Evolutionary conservation across 2,888 invertebrate species (phyloP), one percentile per base, ranked within the genome.

Genomic region (Spilarctia lutea): DNA sequence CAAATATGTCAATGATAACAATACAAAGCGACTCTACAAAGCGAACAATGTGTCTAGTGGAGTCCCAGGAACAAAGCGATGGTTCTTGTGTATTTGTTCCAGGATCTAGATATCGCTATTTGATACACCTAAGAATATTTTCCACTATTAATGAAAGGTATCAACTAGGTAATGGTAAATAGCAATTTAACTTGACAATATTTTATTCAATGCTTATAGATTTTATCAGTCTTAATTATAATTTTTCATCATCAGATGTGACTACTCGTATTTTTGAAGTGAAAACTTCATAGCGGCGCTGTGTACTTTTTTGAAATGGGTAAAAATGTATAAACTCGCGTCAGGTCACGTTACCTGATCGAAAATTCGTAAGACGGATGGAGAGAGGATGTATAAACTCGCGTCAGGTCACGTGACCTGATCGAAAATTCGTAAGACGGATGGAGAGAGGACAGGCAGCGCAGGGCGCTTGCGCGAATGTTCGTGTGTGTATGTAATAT

Each of bases 21-120:
- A 68, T 73, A 68, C 60, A 73, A 73, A 73, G 72, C 72, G 33
- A 27, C 56, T 72, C 1, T 27, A 60, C 60, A 68, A 67, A 68
- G 42, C 42, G 68, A 73, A 73, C 72, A 73, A 68, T 60, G 60
- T 45, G 11, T 56, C 60, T 68, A 60, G 48, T 67, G 67, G 27
- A 71, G 45, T 45, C 16, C 45, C 33, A 65, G 42, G 27, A 72
- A 68, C 60, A 68, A 73, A 60, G 72, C 52, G 56, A 30, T 42
- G 42, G 42, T 68, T 73, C 60, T 60, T 69, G 42, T 63, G 30
- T 69, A 30, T 39, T 48, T n/a, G 56, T 65, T 74, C 68, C 73
- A 75, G 77, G 45, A 60, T 60, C 68, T 72, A 72, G 56, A 52
- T 74, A 72, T 42, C 68, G n/a, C 42, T 68, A 68, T 56, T 60